These are phyloP conservation scores for Heliconius hewitsoni DNA, from an alignment of 1,140 invertebrate species.

Conservation along the genomic window DNA sequence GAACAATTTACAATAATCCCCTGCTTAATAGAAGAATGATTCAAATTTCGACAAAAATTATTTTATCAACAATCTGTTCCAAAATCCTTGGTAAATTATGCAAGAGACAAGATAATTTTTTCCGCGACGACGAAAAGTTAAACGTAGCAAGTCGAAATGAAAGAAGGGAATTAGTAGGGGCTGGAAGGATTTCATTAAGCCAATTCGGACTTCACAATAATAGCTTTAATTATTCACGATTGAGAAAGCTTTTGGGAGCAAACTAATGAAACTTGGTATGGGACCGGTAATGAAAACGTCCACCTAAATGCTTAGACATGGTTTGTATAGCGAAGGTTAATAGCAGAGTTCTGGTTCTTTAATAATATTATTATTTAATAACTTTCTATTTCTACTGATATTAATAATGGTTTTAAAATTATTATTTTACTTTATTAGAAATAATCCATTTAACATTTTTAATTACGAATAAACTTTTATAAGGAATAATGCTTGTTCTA, in stretches of 20 bases:
- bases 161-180: slow-evolving; percentile 49
- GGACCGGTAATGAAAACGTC: slow-evolving; percentile 63
- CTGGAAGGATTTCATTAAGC: slow-evolving; percentile 66
- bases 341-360: background rate
- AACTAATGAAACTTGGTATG: slow-evolving; percentile 66
- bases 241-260: slow-evolving; percentile 65
- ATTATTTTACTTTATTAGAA: too few relatives aligned
- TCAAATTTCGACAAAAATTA: slow-evolving; percentile 7
- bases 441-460: background rate
- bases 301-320: slow-evolving; percentile 27
- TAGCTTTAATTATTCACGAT: slow-evolving; percentile 75
- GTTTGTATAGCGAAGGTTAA: slow-evolving; percentile 20
- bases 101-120: slow-evolving; percentile 29
- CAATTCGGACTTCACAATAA: slow-evolving; percentile 66
- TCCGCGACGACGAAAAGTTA: slow-evolving; percentile 26
- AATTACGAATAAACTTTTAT: background rate
- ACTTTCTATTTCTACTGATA: background rate
- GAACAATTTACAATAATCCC: background rate
- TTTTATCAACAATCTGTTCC: slow-evolving; percentile 12
- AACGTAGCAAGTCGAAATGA: slow-evolving; percentile 42
- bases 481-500: background rate
- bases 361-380: background rate
- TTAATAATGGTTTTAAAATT: background rate
- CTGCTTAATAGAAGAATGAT: background rate
- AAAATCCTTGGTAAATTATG: slow-evolving; percentile 19